Conservation (phyloP, 2,888 invertebrate species). For the Xestia c-nigrum region DNA sequence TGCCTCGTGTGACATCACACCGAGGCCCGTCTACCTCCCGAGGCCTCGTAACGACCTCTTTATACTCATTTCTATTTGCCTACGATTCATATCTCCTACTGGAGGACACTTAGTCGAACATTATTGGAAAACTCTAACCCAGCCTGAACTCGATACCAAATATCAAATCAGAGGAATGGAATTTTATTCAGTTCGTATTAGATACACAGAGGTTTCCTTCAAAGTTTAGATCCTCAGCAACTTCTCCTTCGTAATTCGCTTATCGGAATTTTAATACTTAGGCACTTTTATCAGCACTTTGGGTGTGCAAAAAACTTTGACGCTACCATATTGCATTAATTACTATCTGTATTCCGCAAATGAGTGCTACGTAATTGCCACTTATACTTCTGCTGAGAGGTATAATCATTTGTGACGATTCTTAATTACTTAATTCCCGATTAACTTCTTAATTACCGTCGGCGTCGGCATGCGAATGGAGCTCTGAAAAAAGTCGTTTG, state of each 20-base stretch:
- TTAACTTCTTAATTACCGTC: constrained; percentile 78
- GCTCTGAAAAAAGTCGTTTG: constrained; percentile 80
- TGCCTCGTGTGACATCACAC: constrained; percentile 82
- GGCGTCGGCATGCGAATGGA: constrained; percentile 75
- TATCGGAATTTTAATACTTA: constrained; percentile 19
- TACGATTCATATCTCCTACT: constrained; percentile 85
- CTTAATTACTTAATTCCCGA: constrained; percentile 78
- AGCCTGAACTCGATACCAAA: constrained; percentile 68
- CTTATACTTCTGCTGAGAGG: constrained; percentile 67
- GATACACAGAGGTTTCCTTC: constrained; percentile 30
- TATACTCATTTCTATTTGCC: constrained; percentile 87
- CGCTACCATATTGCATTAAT: constrained; percentile 62
- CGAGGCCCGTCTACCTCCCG: constrained; percentile 69
- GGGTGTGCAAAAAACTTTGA: constrained; percentile 48
- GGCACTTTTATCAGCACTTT: constrained; percentile 29
- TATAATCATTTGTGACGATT: constrained; percentile 73
- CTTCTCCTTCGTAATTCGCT: constrained; percentile 21
- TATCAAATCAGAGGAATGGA: constrained; percentile 53
- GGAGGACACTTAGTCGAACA: constrained; percentile 82
- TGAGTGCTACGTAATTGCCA: constrained; percentile 67
- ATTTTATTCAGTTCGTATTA: constrained; percentile 58
- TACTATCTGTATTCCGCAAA: constrained; percentile 67
- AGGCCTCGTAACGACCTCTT: constrained; percentile 85
- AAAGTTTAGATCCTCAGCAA: constrained; percentile 24
- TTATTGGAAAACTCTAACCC: constrained; percentile 84